Base-by-base conservation (phyloP, 2,888 invertebrate species). In the Dynastes maya region DNA sequence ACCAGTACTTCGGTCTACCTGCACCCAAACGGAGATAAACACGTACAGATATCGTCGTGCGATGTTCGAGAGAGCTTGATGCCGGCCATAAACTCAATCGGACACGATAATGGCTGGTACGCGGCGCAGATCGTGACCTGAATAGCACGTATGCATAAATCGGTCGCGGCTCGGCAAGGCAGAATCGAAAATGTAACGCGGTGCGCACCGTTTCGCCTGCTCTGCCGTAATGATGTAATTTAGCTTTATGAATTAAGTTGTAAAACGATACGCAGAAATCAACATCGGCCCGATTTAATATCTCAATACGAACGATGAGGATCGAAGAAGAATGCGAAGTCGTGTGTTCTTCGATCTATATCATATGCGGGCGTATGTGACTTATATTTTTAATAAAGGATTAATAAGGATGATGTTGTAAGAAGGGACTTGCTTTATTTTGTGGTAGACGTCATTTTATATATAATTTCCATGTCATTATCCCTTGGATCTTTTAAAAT, bases 71-170 rank as follows among this genome's bases (percentile, higher is more conserved):
- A 45, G 45, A 45, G 45, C 65, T 22, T 13, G 40, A 67, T 40
- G 45, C 16, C 45, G 22, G 45, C 22, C 65, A 67, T 67, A 67
- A 67, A 67, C 65, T 67, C 40, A 45, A 45, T 67, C 45, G 65
- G 45, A 67, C 65, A 16, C 22, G 65, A 67, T 67, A 67, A 67
- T 67, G 65, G 63, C 45, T 8, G 45, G 4, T 40, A 58, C 16
- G 55, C 22, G 13, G 63, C 8, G 40, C 65, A 16, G 65, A 67
- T 67, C 65, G 65, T 67, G 65, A 67, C 65, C 40, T 45, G 65
- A 40, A 67, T 40, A 40, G 6, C 65, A 45, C 65, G 45, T 67
- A 67, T 67, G 65, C 65, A 67, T 67, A 67, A 67, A 67, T 67
- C 40, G 45, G 63, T 29, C 63, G 29, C 29, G 11, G 22, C 22